A percentile compares a stretch with the other conserved stretches of the same genome.
Conservation (phyloP, 2,113 vertebrate species). For the Excalfactoria chinensis region DNA sequence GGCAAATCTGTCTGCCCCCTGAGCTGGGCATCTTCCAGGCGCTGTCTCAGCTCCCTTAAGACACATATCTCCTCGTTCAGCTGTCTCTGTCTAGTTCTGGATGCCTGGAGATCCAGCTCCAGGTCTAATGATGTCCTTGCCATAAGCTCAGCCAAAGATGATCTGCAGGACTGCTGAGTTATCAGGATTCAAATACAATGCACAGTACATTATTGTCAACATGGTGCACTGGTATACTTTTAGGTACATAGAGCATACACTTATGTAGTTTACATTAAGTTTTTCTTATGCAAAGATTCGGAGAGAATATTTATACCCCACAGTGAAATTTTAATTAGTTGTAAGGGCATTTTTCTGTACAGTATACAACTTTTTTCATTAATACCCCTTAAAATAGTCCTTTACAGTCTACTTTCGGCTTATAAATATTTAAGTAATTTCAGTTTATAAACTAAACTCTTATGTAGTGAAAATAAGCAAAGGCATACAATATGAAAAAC, state of each 20-base stretch:
- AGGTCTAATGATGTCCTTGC: constrained; percentile 96
- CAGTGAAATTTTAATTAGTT: neutral
- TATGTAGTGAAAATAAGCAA: neutral
- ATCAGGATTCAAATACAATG: constrained; percentile 6
- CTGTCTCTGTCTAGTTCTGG: constrained; percentile 92
- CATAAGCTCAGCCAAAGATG: constrained; percentile 92
- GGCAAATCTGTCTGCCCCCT: constrained; percentile 86
- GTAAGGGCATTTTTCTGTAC: neutral
- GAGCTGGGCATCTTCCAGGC: constrained; percentile 90
- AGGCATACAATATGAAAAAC: neutral
- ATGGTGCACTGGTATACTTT: neutral
- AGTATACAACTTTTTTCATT: neutral
- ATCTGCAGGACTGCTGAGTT: constrained; percentile 88
- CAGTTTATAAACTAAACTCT: neutral
- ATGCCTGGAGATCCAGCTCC: constrained; percentile 99
- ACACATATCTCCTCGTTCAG: constrained; percentile 92
- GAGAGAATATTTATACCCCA: neutral
- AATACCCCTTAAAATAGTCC: neutral
- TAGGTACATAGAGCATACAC: neutral
- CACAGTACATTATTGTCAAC: neutral
- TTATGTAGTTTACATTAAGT: neutral
- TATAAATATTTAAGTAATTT: neutral
- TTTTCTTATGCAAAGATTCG: neutral
- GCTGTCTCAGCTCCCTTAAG: constrained; percentile 90
- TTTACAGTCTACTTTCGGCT: neutral